Evolutionary conservation across 2,888 invertebrate genomes (phyloP), one percentile per base, ranked within the genome.

Genomic region (Chironomus tentans): DNA sequence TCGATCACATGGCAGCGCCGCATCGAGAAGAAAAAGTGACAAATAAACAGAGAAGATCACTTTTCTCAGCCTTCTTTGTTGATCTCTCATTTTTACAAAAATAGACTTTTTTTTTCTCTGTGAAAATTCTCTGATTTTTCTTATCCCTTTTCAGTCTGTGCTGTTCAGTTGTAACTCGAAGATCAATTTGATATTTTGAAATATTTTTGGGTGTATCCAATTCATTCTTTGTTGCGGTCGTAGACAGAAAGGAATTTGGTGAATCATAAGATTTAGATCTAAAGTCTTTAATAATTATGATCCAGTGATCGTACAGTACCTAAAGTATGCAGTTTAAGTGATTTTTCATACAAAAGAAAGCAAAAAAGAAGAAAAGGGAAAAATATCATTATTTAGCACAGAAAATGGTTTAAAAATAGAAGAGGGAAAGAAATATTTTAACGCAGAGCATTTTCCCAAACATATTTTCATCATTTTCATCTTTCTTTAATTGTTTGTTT

Each of bases 361-460:
- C 3, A 28, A 5, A 28, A 28, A 5, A 28, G 5, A 28, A 5
- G 28, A 18, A 73, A 73, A 38, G 62, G 13, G 72, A 73, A 46
- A 28, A 50, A 50, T 46, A 47, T 70, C 15, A 65, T 65, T 65
- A 65, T 65, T 65, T 24, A 65, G 56, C 62, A 62, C 15, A 65
- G 18, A 56, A 62, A 62, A 61, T 62, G 72, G 62, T 73, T 73
- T 73, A 73, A 38, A 73, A 73, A 73, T 73, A 73, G 72, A 68
- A 68, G 13, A 24, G 62, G 38, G 38, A 38, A 38, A 38, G 38
- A 38, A 38, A 38, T 38, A 38, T 38, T 38, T 38, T 2, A 38
- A 38, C 38, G 38, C 38, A 38, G 10, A 71, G 24, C n/a, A 21
- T 46, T 62, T 62, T 38, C 15, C 62, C 72, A 47, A 73, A 62